phyloP scores from a whole-genome alignment of 2,113 vertebrate species.

The Telmatochromis sp. region DNA sequence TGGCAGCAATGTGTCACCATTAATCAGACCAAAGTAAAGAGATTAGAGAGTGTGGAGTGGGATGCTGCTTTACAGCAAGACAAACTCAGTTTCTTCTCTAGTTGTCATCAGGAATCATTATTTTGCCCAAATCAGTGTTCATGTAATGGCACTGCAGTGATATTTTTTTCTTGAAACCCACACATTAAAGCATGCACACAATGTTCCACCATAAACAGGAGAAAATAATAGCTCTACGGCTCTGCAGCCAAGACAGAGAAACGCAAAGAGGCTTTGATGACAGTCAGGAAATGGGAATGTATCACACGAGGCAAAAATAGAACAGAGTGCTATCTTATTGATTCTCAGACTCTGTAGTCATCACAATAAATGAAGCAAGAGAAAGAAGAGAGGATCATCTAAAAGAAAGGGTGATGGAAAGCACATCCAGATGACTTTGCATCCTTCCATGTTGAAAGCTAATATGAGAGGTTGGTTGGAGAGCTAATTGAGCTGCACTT shows the following conservation, averaged over 20 bases:
- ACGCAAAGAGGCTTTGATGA: slow-evolving; percentile 4
- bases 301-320: slow-evolving; percentile 11
- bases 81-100: neutral
- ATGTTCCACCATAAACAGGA: neutral
- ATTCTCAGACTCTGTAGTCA: slow-evolving; percentile 3
- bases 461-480: neutral
- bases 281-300: neutral
- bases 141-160: neutral
- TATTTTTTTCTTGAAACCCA: neutral
- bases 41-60: neutral
- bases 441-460: neutral
- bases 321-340: neutral
- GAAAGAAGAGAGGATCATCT: neutral
- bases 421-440: neutral
- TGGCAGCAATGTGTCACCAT: neutral
- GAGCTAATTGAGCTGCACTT: neutral
- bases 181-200: neutral
- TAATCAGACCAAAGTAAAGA: slow-evolving; percentile 3
- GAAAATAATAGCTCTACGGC: neutral
- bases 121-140: neutral
- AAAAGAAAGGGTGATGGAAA: neutral
- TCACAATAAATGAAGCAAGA: neutral
- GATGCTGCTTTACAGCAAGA: neutral
- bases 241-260: neutral
- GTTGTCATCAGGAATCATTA: neutral